phyloP scores from a whole-genome alignment of 1,140 invertebrate species.

The Arion vulgaris region DNA sequence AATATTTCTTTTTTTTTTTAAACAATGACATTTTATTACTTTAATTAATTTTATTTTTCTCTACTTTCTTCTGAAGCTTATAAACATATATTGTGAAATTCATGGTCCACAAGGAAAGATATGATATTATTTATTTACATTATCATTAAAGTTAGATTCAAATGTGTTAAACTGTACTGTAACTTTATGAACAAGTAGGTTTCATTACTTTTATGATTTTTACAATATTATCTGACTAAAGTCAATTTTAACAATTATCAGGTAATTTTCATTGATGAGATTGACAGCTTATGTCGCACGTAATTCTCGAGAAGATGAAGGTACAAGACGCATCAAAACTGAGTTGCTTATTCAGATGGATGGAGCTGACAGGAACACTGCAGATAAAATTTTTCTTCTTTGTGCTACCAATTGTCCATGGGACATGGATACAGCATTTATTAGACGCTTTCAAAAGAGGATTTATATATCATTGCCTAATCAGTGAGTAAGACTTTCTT shows the following conservation, averaged over 20 bases:
- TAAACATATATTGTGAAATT: too few relatives aligned
- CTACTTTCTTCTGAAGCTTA: too few relatives aligned
- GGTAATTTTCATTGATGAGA: conserved; percentile 78
- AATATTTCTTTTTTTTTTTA: too few relatives aligned
- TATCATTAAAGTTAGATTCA: too few relatives aligned
- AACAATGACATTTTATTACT: too few relatives aligned
- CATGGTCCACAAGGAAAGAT: too few relatives aligned
- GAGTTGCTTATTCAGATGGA: conserved; percentile 76
- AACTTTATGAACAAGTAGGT: too few relatives aligned
- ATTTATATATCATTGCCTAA: conserved; percentile 78
- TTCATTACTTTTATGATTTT: too few relatives aligned
- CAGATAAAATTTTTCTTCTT: conserved; percentile 73
- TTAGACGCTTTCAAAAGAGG: conserved; percentile 77
- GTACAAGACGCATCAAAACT: conserved; percentile 76
- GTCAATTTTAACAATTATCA: conserved; percentile 29
- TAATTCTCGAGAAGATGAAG: conserved; percentile 74
- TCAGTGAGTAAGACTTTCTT: conserved; percentile 48
- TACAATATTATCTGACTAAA: too few relatives aligned
- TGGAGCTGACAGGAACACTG: conserved; percentile 64
- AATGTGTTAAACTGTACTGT: too few relatives aligned
- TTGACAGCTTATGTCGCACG: conserved; percentile 77
- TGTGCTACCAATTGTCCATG: conserved; percentile 80
- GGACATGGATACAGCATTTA: conserved; percentile 78
- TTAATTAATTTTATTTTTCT: too few relatives aligned
- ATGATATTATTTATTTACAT: too few relatives aligned